Conservation (phyloP, 2,888 invertebrate species). For the Lissonota sp. region DNA sequence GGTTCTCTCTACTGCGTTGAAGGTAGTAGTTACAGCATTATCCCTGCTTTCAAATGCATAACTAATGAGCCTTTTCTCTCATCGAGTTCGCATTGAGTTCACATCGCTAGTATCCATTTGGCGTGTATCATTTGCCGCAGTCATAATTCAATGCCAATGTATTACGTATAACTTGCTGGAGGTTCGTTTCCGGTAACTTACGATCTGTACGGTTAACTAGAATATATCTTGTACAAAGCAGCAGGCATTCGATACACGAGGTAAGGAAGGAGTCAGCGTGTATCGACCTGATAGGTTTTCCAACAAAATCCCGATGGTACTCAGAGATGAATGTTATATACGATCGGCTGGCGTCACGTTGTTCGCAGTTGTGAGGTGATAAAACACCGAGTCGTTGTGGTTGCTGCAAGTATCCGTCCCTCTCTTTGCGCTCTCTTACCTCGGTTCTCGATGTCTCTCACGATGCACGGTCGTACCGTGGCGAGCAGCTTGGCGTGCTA, state of each 20-base stretch:
- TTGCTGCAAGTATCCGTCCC: slow-evolving; percentile 67
- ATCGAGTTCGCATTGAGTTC: slow-evolving; percentile 26
- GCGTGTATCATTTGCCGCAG: slow-evolving; percentile 10
- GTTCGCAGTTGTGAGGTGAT: slow-evolving; percentile 51
- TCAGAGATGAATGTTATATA: slow-evolving; percentile 59
- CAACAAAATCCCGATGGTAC: slow-evolving; percentile 33
- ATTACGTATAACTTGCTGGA: neutral
- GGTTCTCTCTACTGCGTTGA: slow-evolving; percentile 67
- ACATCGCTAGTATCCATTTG: slow-evolving; percentile 7
- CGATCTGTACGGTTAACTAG: neutral
- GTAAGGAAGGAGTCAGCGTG: slow-evolving; percentile 14
- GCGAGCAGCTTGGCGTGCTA: slow-evolving; percentile 55
- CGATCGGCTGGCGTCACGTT: slow-evolving; percentile 68
- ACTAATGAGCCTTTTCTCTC: slow-evolving; percentile 74
- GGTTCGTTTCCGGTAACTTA: neutral
- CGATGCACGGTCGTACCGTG: slow-evolving; percentile 35
- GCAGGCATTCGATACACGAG: slow-evolving; percentile 14
- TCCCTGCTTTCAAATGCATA: slow-evolving; percentile 77
- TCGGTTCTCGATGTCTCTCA: slow-evolving; percentile 57
- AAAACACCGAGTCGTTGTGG: slow-evolving; percentile 57
- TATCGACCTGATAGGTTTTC: slow-evolving; percentile 32
- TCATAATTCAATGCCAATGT: slow-evolving; percentile 8
- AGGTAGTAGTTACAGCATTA: slow-evolving; percentile 47
- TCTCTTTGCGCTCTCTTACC: slow-evolving; percentile 31
- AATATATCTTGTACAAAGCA: neutral